Base-by-base conservation (phyloP, 2,113 vertebrate species). In the Semnornis frantzii region DNA sequence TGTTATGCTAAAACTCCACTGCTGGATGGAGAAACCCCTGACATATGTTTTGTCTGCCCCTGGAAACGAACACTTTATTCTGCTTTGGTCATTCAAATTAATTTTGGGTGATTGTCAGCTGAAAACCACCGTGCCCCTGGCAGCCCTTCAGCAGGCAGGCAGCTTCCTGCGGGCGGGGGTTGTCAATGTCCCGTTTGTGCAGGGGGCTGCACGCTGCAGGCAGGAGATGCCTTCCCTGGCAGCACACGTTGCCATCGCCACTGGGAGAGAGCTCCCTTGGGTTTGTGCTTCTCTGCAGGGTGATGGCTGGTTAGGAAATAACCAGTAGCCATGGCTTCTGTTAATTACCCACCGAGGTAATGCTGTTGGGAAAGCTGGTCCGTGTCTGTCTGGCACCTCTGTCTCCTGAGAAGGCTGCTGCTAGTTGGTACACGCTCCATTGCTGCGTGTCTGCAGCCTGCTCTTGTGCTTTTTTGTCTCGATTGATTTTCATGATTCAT, bases 401-500 rank as follows among this genome's bases (percentile, higher is more conserved):
- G 31, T 72, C 73, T 25, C 33, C 57, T 34, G 80, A 63, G 34
- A 3, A 63, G 85, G 71, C 68, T 62, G 66, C 66, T 87, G 87
- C 95, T 93, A 57, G 94, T 74, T 85, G 85, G 86, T 92, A 82
- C 83, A 93, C 1, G 93, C 83, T 94, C 6, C 6, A 13, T 33
- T 86, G 64, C 81, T 68, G 72, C 73, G 25, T 73, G 70, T 94
- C 86, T 96, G 27, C 77, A 55, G 62, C 2, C 4, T 68, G 92
- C 72, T 75, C 91, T 71, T 81, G 31, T 92, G 46, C 84, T 72
- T 83, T 93, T 74, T 94, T 89, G 81, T 87, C 93, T 94, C 64
- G 98, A 98, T 98, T 97, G 98, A 98, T 98, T 98, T 93, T 93
- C 95, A 52, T 97, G 96, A 96, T 97, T 97, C 95, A 93, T 50